These are phyloP conservation scores for Trachelus iudaicus DNA, from an alignment of 2,888 invertebrate genomes.

Conservation along the genomic window DNA sequence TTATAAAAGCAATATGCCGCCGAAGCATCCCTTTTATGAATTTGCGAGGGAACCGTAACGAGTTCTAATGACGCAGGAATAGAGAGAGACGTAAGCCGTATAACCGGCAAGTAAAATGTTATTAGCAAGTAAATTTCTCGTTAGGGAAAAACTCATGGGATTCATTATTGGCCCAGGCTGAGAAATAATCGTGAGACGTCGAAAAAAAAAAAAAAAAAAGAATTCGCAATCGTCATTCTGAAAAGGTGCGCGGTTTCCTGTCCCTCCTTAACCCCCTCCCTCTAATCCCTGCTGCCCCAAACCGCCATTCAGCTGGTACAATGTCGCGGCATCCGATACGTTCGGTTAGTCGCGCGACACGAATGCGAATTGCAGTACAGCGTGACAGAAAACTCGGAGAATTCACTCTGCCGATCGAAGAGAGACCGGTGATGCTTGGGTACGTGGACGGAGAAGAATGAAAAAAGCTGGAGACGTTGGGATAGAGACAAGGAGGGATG, in stretches of 20 bases:
- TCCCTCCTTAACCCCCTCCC: background rate
- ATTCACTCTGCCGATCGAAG: background rate
- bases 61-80: constrained; percentile 1
- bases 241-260: background rate
- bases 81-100: background rate
- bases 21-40: constrained; percentile 8
- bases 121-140: background rate
- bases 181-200: background rate
- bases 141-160: background rate
- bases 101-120: background rate
- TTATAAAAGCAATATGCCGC: constrained; percentile 23
- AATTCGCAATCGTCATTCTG: background rate
- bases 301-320: background rate
- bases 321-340: background rate
- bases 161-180: background rate
- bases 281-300: too few relatives aligned
- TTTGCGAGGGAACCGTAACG: constrained; percentile 4
- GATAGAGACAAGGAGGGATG: background rate
- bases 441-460: background rate
- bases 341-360: background rate
- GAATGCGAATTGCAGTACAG: background rate
- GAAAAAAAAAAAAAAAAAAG: background rate
- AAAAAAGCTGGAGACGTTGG: background rate
- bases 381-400: background rate
- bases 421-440: background rate